Base-by-base conservation (phyloP, 2,113 vertebrate genomes). In the Lepisosteus osseus region DNA sequence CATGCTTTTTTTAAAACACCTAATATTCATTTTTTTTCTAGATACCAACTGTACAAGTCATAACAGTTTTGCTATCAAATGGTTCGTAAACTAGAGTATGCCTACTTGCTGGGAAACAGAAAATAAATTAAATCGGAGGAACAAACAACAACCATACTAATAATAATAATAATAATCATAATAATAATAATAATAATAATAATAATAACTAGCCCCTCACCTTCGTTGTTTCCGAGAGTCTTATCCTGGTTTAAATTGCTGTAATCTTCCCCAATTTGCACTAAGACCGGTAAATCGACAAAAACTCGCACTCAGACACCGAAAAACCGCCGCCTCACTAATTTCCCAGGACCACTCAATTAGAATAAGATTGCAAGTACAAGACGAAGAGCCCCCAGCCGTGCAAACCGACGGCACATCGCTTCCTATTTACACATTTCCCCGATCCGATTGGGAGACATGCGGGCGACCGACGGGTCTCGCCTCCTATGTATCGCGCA, bases 401-500 rank as follows among this genome's bases (percentile, higher is more conserved):
- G 74, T 77, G 74, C 40, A 74, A 40, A 15, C 40, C 67, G 69
- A 61, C 68, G 66, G 29, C 73, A 68, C 61, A 63, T 65, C 71
- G 73, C 73, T 68, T 70, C 67, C 69, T 77, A 75, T 70, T 75
- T 72, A 71, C 75, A 65, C 71, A 65, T 64, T 67, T 54, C 54
- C 63, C 72, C 13, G 66, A 63, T 70, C 71, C 57, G 65, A 73
- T 76, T 71, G 67, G 78, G 66, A 71, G 61, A 66, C 41, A 73
- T 56, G 41, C 57, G 47, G 68, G 59, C 62, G 67, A 69, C 61
- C 54, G 74, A 70, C 71, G n/a, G 51, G 54, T 47, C 54, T 44
- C 13, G 72, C 54, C 61, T 54, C 66, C 73, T 72, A 65, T 69
- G 67, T n/a, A 40, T 63, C n/a, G 56, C 15, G 44, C n/a, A 54